Evolutionary conservation across 2,888 invertebrate species (phyloP).

Genomic region (Polymixis flavicincta): DNA sequence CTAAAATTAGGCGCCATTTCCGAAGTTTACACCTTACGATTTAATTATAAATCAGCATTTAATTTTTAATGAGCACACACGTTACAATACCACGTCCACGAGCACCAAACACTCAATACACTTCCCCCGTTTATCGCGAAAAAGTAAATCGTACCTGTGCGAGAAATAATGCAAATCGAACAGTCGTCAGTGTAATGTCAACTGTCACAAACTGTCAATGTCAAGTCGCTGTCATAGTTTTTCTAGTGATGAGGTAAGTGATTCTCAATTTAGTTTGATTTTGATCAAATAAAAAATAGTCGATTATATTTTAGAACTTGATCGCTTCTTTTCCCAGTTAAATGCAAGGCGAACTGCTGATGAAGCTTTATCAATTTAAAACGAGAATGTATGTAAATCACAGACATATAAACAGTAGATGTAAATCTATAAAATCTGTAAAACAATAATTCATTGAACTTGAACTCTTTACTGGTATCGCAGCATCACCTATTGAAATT

Average conservation of each 20-base stretch:
- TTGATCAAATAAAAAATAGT: background rate
- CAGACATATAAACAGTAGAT: too few relatives aligned
- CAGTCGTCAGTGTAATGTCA: constrained; percentile 22
- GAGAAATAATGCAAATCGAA: constrained; percentile 11
- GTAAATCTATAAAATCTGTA: too few relatives aligned
- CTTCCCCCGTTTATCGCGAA: constrained; percentile 30
- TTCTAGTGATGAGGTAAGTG: background rate
- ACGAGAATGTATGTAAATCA: too few relatives aligned
- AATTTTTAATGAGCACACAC: constrained; percentile 49
- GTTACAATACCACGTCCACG: constrained; percentile 55
- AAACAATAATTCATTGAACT: background rate
- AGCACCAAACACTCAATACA: constrained; percentile 58
- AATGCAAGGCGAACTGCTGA: background rate
- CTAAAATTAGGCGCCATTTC: constrained; percentile 94
- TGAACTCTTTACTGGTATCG: background rate
- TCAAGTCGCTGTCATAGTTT: constrained; percentile 4
- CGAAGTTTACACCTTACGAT: constrained; percentile 35
- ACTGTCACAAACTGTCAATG: constrained; percentile 31
- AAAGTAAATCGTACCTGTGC: constrained; percentile 38
- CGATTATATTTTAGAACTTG: background rate
- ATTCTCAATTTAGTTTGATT: too few relatives aligned
- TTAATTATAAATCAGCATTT: constrained; percentile 59
- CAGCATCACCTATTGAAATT: background rate
- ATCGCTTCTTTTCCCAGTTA: background rate
- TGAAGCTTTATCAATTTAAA: background rate